phyloP scores from a whole-genome alignment of 2,888 invertebrate species.

The Operophtera brumata region DNA sequence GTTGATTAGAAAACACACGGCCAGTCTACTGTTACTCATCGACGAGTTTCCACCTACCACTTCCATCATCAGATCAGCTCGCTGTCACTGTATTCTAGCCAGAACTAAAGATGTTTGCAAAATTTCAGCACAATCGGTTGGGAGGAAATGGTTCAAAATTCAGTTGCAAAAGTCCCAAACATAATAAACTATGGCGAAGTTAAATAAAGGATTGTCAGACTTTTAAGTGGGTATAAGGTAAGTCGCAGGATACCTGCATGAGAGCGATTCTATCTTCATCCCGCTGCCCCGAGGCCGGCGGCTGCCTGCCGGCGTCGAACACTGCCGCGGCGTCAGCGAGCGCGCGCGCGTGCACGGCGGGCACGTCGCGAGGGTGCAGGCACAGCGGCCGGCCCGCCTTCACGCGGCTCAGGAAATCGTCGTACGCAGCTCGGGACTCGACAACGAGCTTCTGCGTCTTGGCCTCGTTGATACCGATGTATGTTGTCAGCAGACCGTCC shows the following conservation, averaged over 20 bases:
- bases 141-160: no score
- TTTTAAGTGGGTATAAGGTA: neutral
- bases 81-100: no score
- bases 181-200: no score
- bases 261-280: conserved; percentile 27
- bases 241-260: conserved; percentile 17
- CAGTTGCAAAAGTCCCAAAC: no score
- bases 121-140: no score
- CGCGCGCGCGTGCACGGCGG: conserved; percentile 26
- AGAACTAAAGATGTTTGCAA: no score
- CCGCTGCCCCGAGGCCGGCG: conserved; percentile 2
- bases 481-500: conserved; percentile 30
- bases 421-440: conserved; percentile 34
- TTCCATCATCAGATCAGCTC: no score
- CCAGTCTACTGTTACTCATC: no score
- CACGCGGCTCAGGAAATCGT: conserved; percentile 15
- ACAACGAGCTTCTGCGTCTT: conserved; percentile 35
- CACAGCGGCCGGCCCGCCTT: conserved; percentile 21
- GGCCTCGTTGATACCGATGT: conserved; percentile 37
- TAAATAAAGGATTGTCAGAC: no score
- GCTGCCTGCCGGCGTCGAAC: conserved; percentile 24
- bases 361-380: conserved; percentile 31
- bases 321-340: conserved; percentile 12
- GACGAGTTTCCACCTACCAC: no score
- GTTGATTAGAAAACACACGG: no score